Evolutionary conservation across 2,797 vertebrate species (phyloP), one percentile per base, ranked within the genome.

Genomic region (Enteromius afrohamiltoni): DNA sequence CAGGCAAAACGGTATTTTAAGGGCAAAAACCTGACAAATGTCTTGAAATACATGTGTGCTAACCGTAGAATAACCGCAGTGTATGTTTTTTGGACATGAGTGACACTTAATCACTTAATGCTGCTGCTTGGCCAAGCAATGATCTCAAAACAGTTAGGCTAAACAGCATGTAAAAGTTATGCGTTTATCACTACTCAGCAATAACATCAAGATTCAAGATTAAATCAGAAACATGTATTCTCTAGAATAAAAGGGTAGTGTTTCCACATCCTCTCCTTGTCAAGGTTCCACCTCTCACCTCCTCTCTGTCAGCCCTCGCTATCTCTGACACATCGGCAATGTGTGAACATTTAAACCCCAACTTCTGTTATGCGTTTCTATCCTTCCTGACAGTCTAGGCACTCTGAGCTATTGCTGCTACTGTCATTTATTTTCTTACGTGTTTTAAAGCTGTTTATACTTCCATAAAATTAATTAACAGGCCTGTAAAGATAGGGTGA

Each of bases 271-370:
- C 37, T 77, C 75, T 47, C 9, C 21, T 62, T 62, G 40, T 78
- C 42, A 64, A 65, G 60, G 26, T 47, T 47, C 17, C 60, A 65
- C 42, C 42, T n/a, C 26, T 65, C 58, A 47, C 26, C 26, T 4
- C 58, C 26, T 78, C 26, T 51, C 26, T 49, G 23, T 47, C 23
- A 75, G 47, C 49, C 29, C 14, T 75, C 49, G 16, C 47, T 51
- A 31, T 78, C 60, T 65, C 26, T 67, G 58, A 78, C 58, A 67
- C 40, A 21, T 3, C 40, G 34, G 53, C 21, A 64, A 77, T 47
- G 60, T 78, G 77, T 78, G 42, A 65, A 65, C 58, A 77, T 47
- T 77, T 77, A 77, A 64, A 76, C 53, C 31, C 73, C 73, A 76
- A n/a, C 31, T 74, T 34, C 16, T 60, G 34, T 17, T 17, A 11